phyloP scores from a whole-genome alignment of 2,888 invertebrate genomes.

The Oscheius onirici region DNA sequence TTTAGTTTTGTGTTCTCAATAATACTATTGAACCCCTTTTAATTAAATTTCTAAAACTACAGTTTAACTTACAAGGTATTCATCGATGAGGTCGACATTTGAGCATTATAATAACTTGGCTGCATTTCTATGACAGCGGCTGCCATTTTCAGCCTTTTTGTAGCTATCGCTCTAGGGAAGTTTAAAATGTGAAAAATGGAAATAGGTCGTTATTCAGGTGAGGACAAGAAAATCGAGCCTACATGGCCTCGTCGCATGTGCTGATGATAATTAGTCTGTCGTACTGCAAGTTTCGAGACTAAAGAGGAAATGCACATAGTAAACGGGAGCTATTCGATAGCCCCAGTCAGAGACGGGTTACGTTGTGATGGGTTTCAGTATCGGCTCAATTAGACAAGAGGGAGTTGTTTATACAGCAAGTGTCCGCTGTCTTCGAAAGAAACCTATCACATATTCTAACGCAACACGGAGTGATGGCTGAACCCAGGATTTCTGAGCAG shows the following conservation, averaged over 20 bases:
- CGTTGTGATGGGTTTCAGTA: neutral
- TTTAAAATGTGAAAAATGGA: neutral
- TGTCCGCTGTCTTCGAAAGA: neutral
- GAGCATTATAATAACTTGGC: no score
- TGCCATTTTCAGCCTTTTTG: no score
- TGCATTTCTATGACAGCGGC: no score
- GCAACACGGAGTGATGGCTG: neutral
- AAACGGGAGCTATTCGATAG: slow-evolving; percentile 17
- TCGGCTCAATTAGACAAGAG: neutral
- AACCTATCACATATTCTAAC: slow-evolving; percentile 6
- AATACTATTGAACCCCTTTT: no score
- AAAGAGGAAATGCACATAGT: slow-evolving; percentile 14
- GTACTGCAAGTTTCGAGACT: slow-evolving; percentile 21
- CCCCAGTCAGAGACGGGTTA: neutral
- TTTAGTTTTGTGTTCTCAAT: no score
- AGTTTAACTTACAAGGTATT: no score
- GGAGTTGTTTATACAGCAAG: slow-evolving; percentile 7
- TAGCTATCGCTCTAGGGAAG: no score
- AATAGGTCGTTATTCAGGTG: neutral
- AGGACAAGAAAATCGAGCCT: neutral
- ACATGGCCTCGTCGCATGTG: slow-evolving; percentile 27
- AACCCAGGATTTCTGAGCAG: no score
- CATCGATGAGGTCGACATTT: no score
- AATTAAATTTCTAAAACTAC: no score
- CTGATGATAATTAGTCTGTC: slow-evolving; percentile 30